Conservation (phyloP, 2,888 invertebrate genomes). For the Synergus umbraculus region DNA sequence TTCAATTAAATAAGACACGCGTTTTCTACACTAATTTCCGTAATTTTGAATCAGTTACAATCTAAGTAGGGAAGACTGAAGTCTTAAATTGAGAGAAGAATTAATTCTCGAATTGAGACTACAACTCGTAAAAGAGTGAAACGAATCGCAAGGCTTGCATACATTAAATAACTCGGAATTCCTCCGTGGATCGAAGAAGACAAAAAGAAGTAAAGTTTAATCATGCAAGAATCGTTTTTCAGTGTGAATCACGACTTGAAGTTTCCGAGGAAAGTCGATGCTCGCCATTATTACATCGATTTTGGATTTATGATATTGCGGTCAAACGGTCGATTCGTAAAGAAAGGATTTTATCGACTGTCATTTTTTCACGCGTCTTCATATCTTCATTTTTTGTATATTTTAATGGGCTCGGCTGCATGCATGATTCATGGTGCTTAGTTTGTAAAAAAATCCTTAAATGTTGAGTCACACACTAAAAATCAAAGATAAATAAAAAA, state of each 20-base stretch:
- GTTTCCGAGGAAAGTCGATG: not conserved
- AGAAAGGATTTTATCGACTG: not conserved
- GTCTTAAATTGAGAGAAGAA: conserved; percentile 2
- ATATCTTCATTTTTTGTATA: not conserved
- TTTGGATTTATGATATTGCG: conserved; percentile 3
- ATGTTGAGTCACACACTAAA: not conserved
- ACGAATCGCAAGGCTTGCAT: not conserved
- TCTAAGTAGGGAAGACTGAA: not conserved
- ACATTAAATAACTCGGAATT: conserved; percentile 5
- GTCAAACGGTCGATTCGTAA: conserved; percentile 2
- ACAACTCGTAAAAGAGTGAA: not conserved
- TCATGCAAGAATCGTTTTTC: not conserved
- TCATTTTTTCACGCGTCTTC: not conserved
- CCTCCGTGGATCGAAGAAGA: not conserved
- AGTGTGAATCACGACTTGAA: not conserved
- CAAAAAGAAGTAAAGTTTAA: not conserved
- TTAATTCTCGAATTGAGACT: not conserved
- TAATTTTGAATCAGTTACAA: too few species aligned
- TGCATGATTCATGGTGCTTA: not conserved
- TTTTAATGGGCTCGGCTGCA: not conserved
- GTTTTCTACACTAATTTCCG: too few species aligned
- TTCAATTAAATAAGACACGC: too few species aligned
- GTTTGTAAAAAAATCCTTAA: not conserved
- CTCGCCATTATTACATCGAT: not conserved
- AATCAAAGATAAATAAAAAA: not conserved